Percentiles rank a stretch among this genome's conserved stretches.
phyloP scores from a whole-genome alignment of 2,888 invertebrate genomes.

The Ariolimax columbianus region DNA sequence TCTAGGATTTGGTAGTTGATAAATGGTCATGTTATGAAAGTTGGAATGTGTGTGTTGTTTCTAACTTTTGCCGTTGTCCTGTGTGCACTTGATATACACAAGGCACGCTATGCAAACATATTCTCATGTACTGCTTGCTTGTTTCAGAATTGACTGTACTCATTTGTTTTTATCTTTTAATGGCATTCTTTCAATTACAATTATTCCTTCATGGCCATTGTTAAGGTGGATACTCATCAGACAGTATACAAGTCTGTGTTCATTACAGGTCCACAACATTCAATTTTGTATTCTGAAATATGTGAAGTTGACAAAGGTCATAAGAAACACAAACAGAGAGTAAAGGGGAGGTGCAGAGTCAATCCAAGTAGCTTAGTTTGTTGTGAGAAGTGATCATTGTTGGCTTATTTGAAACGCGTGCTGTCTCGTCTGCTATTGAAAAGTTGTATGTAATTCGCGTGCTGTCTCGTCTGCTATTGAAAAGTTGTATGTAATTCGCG shows the following conservation, averaged over 20 bases:
- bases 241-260: neutral
- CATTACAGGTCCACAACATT: neutral
- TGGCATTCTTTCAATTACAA: neutral
- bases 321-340: neutral
- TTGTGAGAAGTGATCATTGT: too few species aligned
- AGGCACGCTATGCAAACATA: neutral
- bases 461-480: too few species aligned
- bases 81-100: constrained; percentile 8
- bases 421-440: too few species aligned
- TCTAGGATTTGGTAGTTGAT: constrained; percentile 77
- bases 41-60: neutral
- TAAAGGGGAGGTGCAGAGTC: neutral
- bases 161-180: neutral
- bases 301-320: neutral
- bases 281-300: neutral
- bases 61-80: too few species aligned
- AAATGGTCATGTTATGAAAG: neutral
- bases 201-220: neutral
- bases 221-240: neutral
- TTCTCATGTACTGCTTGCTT: neutral
- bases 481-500: too few species aligned
- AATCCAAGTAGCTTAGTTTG: neutral
- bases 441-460: too few species aligned
- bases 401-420: too few species aligned
- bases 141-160: neutral